These are phyloP conservation scores for Rhinatrema bivittatum DNA, from an alignment of 2,797 vertebrate species.

Conservation along the genomic window DNA sequence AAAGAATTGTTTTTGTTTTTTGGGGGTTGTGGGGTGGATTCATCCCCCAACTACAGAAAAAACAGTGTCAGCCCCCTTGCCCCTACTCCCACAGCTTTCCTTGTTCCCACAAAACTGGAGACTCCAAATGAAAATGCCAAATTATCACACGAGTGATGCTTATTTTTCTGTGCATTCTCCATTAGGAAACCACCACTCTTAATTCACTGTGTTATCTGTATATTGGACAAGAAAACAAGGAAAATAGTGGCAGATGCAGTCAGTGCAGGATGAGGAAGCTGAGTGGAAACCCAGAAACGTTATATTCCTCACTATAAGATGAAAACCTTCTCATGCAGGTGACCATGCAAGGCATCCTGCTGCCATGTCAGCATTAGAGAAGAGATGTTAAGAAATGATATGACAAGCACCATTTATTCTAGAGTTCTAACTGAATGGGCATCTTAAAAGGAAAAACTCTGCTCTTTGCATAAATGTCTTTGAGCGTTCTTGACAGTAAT, in stretches of 20 bases:
- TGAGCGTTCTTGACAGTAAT: constrained; percentile 42
- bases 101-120: constrained; percentile 55
- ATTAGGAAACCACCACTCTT: constrained; percentile 48
- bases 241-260: constrained; percentile 45
- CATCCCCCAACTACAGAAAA: constrained; percentile 77
- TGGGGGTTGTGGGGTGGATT: constrained; percentile 50
- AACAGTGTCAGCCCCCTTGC: too few relatives aligned
- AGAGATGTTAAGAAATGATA: constrained; percentile 36
- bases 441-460: constrained; percentile 43
- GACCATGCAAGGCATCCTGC: constrained; percentile 32
- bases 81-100: too few relatives aligned
- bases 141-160: constrained; percentile 77
- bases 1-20: constrained; percentile 70
- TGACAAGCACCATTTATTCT: constrained; percentile 34
- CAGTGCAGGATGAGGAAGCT: constrained; percentile 29
- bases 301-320: constrained; percentile 34
- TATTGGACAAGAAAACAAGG: constrained; percentile 26
- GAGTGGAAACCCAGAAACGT: constrained; percentile 30
- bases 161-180: constrained; percentile 67
- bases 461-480: constrained; percentile 34
- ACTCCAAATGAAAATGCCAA: constrained; percentile 85
- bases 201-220: constrained; percentile 24
- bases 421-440: constrained; percentile 41
- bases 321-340: constrained; percentile 42
- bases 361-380: constrained; percentile 42